Base-by-base conservation (phyloP, 2,888 invertebrate species). In the Myopa testacea region DNA sequence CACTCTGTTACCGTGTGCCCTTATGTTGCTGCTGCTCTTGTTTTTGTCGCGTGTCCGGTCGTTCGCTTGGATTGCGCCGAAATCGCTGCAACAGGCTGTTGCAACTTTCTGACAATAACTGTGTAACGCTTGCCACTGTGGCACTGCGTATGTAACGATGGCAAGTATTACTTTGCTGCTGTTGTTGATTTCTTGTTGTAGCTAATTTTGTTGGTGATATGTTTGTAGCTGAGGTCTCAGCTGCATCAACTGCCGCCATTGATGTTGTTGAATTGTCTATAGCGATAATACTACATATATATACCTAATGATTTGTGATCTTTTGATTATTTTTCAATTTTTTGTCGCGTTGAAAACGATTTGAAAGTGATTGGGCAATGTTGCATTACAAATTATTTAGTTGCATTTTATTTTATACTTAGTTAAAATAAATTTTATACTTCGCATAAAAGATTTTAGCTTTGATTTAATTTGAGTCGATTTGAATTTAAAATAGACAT, bases 21-120 rank as follows among this genome's bases (percentile, higher is more conserved):
- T 58, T 37, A 69, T 50, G 19, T 69, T 69, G 12, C 34, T 26
- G 69, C 12, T 69, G 45, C 50, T 26, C 4, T 69, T 26, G 52
- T 69, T 69, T 45, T 19, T 82, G 80, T 69, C 40, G 86, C 83
- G 90, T 89, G 86, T 92, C 92, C 82, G 90, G 90, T 88, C 92
- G 92, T 89, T 93, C 93, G 73, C 95, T 95, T 62, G 95, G 95
- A 71, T 95, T 95, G 80, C 96, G 92, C 81, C 94, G 92, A 85
- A 96, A 91, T 82, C 95, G 92, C 87, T 95, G 95, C 84, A 96
- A 92, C 82, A 96, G 92, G 90, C 93, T 96, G 85, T 95, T 94
- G 90, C 95, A 96, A 84, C 96, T 95, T 88, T 96, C 96, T 83
- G 94, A 94, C 84, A 96, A 91, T 85, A 96, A 91, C 90, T 96